These are phyloP conservation scores for Rhysida immarginata DNA, from an alignment of 1,140 invertebrate genomes.

Conservation along the genomic window DNA sequence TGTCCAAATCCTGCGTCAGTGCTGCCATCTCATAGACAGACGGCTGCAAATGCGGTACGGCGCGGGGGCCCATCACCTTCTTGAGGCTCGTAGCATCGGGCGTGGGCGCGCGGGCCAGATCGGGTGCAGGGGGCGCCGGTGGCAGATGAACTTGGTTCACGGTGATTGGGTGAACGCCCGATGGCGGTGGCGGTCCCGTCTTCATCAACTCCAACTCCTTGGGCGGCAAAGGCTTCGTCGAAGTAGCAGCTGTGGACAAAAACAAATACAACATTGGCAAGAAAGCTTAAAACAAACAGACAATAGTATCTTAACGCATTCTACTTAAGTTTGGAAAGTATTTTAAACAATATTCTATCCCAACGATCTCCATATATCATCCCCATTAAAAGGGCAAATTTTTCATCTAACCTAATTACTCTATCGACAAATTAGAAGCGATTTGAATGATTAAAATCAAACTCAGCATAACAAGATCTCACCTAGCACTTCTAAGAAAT, in stretches of 20 bases:
- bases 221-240: constrained; percentile 23
- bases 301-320: too few relatives aligned
- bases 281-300: too few relatives aligned
- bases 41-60: constrained; percentile 38
- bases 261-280: too few relatives aligned
- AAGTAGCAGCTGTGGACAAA: constrained; percentile 1
- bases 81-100: constrained; percentile 12
- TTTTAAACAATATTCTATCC: too few relatives aligned
- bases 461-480: too few relatives aligned
- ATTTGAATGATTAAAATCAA: too few relatives aligned
- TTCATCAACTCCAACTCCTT: constrained; percentile 6
- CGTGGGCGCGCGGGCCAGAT: constrained; percentile 1
- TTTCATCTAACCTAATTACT: too few relatives aligned
- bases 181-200: constrained; percentile 40
- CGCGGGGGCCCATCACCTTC: constrained; percentile 13
- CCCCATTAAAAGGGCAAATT: too few relatives aligned
- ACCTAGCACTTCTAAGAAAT: too few relatives aligned
- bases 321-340: too few relatives aligned
- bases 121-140: constrained; percentile 9
- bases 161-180: constrained; percentile 12
- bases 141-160: constrained; percentile 25
- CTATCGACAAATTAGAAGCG: too few relatives aligned
- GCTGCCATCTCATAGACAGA: constrained; percentile 89
- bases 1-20: constrained; percentile 87
- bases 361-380: too few relatives aligned